Evolutionary conservation across 2,888 invertebrate species (phyloP).

Genomic region (Candidula unifasciata): DNA sequence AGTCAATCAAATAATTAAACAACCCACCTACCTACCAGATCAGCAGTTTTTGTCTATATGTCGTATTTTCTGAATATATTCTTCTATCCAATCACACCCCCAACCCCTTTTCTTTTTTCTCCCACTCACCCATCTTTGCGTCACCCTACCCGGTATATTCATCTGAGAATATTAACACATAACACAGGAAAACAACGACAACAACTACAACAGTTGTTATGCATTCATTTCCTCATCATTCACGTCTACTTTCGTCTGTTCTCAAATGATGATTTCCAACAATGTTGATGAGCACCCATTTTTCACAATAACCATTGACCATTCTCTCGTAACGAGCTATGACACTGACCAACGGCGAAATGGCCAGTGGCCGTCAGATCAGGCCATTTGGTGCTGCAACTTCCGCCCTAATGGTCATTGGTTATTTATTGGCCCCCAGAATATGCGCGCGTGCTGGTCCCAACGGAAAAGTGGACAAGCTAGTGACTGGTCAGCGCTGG

Average conservation of each 20-base stretch:
- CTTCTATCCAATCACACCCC: too few relatives aligned
- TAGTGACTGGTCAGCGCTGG: constrained; percentile 7
- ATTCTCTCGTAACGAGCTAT: not conserved
- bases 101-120: not conserved
- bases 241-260: not conserved
- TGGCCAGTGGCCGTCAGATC: not conserved
- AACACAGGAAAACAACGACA: too few relatives aligned
- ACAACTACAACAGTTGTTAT: too few relatives aligned
- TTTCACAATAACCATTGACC: constrained; percentile 27
- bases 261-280: not conserved
- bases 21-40: too few relatives aligned
- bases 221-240: too few relatives aligned
- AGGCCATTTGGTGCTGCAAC: constrained; percentile 30
- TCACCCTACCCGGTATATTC: too few relatives aligned
- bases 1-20: too few relatives aligned
- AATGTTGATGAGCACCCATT: constrained; percentile 1
- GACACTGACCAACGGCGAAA: not conserved
- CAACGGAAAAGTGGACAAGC: constrained; percentile 6
- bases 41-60: too few relatives aligned
- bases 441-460: constrained; percentile 2
- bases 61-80: too few relatives aligned
- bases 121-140: too few relatives aligned
- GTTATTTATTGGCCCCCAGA: constrained; percentile 32
- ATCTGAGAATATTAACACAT: too few relatives aligned
- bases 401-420: constrained; percentile 30